phyloP scores from a whole-genome alignment of 2,113 vertebrate species.

The Ardeotis arabs region DNA sequence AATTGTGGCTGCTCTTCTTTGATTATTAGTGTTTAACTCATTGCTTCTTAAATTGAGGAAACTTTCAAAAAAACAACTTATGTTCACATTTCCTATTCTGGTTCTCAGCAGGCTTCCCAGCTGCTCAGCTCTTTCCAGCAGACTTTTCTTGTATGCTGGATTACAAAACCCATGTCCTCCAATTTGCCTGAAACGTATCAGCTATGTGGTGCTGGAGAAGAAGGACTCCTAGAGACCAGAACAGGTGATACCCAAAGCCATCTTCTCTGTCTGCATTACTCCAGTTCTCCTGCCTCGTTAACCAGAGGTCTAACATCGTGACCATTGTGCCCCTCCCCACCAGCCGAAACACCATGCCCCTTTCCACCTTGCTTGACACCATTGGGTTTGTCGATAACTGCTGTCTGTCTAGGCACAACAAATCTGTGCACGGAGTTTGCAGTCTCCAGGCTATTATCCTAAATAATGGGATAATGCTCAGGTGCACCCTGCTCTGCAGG shows the following conservation, averaged over 20 bases:
- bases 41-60: background rate
- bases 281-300: background rate
- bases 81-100: background rate
- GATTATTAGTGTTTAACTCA: background rate
- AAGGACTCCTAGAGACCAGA: background rate
- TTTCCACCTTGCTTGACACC: background rate
- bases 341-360: background rate
- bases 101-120: background rate
- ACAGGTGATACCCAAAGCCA: fast-evolving
- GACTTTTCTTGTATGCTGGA: background rate
- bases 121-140: background rate
- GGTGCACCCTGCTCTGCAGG: background rate
- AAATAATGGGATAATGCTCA: no score
- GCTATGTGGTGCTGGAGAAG: fast-evolving
- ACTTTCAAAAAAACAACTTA: background rate
- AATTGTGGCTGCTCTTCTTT: background rate
- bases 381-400: background rate
- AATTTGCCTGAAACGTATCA: background rate
- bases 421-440: background rate
- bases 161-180: fast-evolving
- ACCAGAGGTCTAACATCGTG: background rate
- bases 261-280: background rate
- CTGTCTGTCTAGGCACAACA: background rate
- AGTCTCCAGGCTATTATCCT: background rate
- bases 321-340: background rate